Evolutionary conservation across 2,113 vertebrate species (phyloP), one percentile per base, ranked within the genome.

Genomic region (Prochilodus magdalenae): DNA sequence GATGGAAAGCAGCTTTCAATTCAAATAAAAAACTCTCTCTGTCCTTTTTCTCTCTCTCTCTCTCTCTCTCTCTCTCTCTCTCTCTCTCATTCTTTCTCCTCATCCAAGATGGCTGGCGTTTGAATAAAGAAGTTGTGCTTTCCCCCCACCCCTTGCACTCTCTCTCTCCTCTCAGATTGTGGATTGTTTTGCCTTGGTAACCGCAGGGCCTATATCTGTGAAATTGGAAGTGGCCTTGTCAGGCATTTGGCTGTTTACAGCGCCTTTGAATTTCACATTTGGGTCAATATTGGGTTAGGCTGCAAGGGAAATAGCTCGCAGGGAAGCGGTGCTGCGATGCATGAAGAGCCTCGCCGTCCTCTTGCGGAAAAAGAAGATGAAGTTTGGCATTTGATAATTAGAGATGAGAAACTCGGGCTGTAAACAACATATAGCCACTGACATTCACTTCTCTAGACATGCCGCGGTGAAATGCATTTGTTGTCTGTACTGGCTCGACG

Each of bases 371-470:
- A 86, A 83, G 82, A 86, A 84, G 89, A 93, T 91, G 83, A 90
- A 91, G 89, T 92, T 92, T 93, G 90, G 87, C 89, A 81, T 91
- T 91, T 92, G 87, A 89, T 93, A 91, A 94, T 94, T 91, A 92
- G 86, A 88, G 86, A 91, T 88, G 87, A 92, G 59, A 82, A 81
- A 87, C 83, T 73, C 55, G 40, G 72, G 70, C 75, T 71, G 84
- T 89, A 91, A 92, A 92, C 87, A 84, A 80, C 29, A 77, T 67
- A 86, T 75, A 86, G 69, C 30, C 77, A 47, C 76, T 79, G 51
- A 59, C 65, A 22, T 36, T 57, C 11, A n/a, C 14, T 27, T 57
- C 65, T 59, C 47, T 66, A 4, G 16, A 65, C 33, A 27, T 62
- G 14, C 6, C 22, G 59, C 4, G 5, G 22, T 78, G 24, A 77